Percentiles rank a stretch among this genome's conserved stretches.
These are phyloP conservation scores for Peucedramus taeniatus DNA, from an alignment of 2,113 vertebrate genomes.

Conservation along the genomic window DNA sequence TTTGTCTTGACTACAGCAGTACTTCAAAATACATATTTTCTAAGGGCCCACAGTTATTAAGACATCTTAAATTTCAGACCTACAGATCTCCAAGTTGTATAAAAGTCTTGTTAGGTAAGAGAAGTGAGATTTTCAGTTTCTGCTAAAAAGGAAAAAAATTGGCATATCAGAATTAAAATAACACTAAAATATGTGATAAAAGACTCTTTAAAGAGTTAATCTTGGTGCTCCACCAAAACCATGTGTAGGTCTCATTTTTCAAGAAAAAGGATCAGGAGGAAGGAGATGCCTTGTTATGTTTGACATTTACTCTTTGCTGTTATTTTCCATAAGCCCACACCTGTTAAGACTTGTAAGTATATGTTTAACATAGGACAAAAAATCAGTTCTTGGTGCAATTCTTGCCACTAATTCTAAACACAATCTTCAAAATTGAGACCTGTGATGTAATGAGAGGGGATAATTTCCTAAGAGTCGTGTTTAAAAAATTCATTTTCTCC, in stretches of 20 bases:
- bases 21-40: neutral
- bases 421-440: neutral
- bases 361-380: neutral
- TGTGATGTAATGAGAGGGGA: neutral
- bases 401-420: neutral
- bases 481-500: neutral
- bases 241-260: neutral
- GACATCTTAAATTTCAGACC: neutral
- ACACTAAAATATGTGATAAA: neutral
- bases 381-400: neutral
- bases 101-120: neutral
- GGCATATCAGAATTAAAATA: neutral
- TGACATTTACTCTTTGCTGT: neutral
- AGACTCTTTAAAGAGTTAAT: neutral
- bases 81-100: neutral
- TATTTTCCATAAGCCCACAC: neutral
- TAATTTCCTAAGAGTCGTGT: accelerated
- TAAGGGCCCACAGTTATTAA: neutral
- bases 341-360: neutral
- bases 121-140: neutral
- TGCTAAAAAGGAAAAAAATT: neutral
- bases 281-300: neutral
- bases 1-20: neutral
- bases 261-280: neutral
- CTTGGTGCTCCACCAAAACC: neutral